Evolutionary conservation across 2,888 invertebrate species (phyloP), one percentile per base, ranked within the genome.

Genomic region (Pomacea canaliculata): DNA sequence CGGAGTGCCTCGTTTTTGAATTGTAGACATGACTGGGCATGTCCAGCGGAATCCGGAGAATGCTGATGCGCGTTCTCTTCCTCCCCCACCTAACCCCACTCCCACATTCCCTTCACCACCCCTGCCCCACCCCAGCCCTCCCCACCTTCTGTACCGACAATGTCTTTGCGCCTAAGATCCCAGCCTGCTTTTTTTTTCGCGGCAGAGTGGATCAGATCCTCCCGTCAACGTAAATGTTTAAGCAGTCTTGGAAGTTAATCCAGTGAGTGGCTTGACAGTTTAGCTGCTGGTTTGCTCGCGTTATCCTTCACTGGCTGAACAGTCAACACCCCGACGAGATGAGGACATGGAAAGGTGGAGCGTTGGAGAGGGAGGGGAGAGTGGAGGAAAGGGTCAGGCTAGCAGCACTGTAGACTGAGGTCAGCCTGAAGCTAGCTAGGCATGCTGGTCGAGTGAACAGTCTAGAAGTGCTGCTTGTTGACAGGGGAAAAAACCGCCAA

Each of bases 231-330:
- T 10, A 56, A 56, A 70, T 16, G 56, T 70, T 70, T 70, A 59
- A 13, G 16, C 70, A n/a, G 12, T 59, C 70, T 9, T n/a, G 56
- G 51, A 51, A 27, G 60, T 59, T 19, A 70, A 23, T 56, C 59
- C 51, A 27, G 70, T 37, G 13, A 70, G 37, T 51, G 59, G 27
- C 23, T 8, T 7, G 19, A 27, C 51, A 56, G 51, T 56, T 70
- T 59, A 23, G 59, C 59, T 59, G 70, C 56, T 70, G 59, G 56
- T 70, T 70, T 70, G 70, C 70, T 70, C 27, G 23, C 69, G n/a
- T 12, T 49, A 12, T 48, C 69, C 49, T 49, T 56, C 51, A 56
- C 51, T 56, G 12, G 16, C 51, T 56, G 51, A 56, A 56, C 12
- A 56, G 51, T 16, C 12, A 10, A 16, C 51, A 56, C 37, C 37